Evolutionary conservation across 2,797 vertebrate species (phyloP).

Genomic region (Allobates femoralis): DNA sequence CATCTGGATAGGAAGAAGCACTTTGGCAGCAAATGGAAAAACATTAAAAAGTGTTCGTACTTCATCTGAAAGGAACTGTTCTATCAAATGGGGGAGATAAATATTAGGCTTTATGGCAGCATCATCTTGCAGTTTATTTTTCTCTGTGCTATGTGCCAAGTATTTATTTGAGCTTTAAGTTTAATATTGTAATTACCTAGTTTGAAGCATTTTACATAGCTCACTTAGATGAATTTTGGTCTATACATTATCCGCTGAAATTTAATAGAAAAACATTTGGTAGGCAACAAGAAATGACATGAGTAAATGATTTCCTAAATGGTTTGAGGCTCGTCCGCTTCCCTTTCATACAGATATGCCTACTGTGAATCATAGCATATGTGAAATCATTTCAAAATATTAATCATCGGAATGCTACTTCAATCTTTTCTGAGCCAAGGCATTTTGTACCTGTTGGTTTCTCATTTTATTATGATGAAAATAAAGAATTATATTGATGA

Average conservation of each 20-base stretch:
- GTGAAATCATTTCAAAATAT: conserved; percentile 23
- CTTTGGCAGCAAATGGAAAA: conserved; percentile 56
- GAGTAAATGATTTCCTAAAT: conserved; percentile 49
- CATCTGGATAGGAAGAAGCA: conserved; percentile 34
- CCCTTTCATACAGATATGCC: conserved; percentile 19
- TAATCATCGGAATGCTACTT: conserved; percentile 1
- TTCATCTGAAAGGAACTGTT: conserved; percentile 49
- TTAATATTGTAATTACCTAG: conserved; percentile 49
- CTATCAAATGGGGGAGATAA: conserved; percentile 38
- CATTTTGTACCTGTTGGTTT: conserved; percentile 28
- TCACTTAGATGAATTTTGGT: conserved; percentile 42
- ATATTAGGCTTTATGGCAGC: conserved; percentile 48
- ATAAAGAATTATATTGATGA: conserved; percentile 10
- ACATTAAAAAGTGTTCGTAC: conserved; percentile 37
- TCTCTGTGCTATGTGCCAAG: conserved; percentile 14
- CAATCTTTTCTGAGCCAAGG: background rate
- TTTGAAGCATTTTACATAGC: conserved; percentile 41
- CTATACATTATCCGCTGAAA: conserved; percentile 49
- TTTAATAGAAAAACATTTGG: conserved; percentile 43
- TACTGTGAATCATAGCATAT: conserved; percentile 21
- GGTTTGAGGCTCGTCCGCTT: conserved; percentile 31
- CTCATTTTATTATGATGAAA: conserved; percentile 41
- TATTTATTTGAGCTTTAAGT: conserved; percentile 41
- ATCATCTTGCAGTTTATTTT: conserved; percentile 39
- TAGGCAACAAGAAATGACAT: conserved; percentile 28